phyloP scores from a whole-genome alignment of 2,888 invertebrate genomes.

The Neuroscelio doddi region DNA sequence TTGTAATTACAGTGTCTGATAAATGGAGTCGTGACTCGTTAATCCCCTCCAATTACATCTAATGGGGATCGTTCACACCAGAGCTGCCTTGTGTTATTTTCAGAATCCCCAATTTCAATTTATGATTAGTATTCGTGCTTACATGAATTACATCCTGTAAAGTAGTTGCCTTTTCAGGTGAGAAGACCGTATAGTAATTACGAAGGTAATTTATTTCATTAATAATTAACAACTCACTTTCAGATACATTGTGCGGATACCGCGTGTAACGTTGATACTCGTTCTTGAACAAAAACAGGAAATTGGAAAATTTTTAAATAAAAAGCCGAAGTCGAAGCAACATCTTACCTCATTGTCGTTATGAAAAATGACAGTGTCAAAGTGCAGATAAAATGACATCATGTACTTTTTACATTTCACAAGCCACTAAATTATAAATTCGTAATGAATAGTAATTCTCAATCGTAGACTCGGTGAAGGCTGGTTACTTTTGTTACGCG shows the following conservation, averaged over 20 bases:
- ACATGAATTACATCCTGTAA: constrained; percentile 35
- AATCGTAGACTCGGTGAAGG: too few relatives aligned
- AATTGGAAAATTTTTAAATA: too few relatives aligned
- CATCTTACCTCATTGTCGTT: too few relatives aligned
- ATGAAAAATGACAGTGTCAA: too few relatives aligned
- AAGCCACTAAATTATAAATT: too few relatives aligned
- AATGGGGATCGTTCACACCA: constrained; percentile 63
- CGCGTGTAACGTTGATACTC: not conserved
- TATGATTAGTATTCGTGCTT: constrained; percentile 44
- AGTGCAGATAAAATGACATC: too few relatives aligned
- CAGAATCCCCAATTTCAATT: constrained; percentile 51
- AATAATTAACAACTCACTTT: not conserved
- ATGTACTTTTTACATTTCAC: too few relatives aligned
- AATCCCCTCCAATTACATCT: constrained; percentile 70
- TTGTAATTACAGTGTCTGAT: constrained; percentile 70
- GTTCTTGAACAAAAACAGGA: too few relatives aligned
- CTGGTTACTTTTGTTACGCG: too few relatives aligned
- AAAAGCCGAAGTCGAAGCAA: too few relatives aligned
- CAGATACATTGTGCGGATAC: not conserved
- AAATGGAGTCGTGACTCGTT: constrained; percentile 71
- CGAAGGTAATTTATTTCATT: not conserved
- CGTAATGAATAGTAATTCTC: too few relatives aligned
- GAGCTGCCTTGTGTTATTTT: constrained; percentile 57
- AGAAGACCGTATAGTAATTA: constrained; percentile 6
- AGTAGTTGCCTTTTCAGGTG: constrained; percentile 20